Base-by-base conservation (phyloP, 2,113 vertebrate species). In the Bothrops jararaca region DNA sequence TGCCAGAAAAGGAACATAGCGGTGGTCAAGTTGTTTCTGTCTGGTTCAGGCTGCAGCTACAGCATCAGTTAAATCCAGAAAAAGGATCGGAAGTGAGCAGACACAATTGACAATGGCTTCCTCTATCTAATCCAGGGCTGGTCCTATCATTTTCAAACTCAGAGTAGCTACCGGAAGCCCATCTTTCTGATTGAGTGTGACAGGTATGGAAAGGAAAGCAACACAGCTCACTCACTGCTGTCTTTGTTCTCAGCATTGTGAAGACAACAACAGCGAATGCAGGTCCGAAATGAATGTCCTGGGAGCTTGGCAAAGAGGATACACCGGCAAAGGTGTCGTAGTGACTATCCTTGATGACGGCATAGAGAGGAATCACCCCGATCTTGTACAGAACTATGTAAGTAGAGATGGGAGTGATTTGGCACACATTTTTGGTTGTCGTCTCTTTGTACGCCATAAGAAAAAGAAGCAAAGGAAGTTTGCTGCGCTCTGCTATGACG, bases 331-430 rank as follows among this genome's bases (percentile, higher is more conserved):
- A 53, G 98, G 98, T 0, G 98, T 98, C 64, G 98, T 98, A 91
- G 96, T 98, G 88, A 98, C 98, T 93, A 98, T 98, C 93, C 96
- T 98, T 0, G 98, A 98, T 2, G 98, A 98, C 3, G 98, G 98
- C 91, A 98, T 98, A 42, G 98, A 98, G 95, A 97, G 97, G 90
- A 98, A 97, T 90, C 98, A 98, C 92, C 98, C 98, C 0, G 98
- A 98, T 91, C 97, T 98, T 87, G 94, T 97, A 92, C 97, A 97
- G 3, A 98, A 98, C 91, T 98, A 98, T 0, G 98, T 98, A 93
- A 98, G 98, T 97, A 13, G 15, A 23, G 42, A 29, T 1, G 23
- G 34, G 2, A 57, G 2, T 26, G 2, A 5, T 1, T 74, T 34
- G 69, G n/a, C 69, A 69, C 29, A 4, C 11, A 2, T 39, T 6